A percentile compares a stretch with the other conserved stretches of the same genome.
Evolutionary conservation across 2,888 invertebrate species (phyloP).

Genomic region (Mesorhabditis sp.): DNA sequence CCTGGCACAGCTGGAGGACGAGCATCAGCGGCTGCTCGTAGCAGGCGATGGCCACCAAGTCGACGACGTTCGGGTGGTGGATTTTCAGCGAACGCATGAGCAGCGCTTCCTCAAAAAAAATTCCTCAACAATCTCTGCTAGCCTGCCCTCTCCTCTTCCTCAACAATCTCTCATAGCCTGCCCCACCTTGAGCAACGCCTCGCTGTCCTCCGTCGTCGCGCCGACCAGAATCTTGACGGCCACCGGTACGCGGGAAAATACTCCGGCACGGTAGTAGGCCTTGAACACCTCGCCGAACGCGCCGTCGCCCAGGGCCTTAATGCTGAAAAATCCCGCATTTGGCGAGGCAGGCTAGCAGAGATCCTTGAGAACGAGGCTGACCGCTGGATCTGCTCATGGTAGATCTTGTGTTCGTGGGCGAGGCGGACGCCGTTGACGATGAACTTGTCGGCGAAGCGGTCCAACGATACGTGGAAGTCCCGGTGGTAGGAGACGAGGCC

Average conservation of each 20-base stretch:
- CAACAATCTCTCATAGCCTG: neutral
- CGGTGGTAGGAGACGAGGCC: neutral
- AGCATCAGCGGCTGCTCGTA: neutral
- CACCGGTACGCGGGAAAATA: neutral
- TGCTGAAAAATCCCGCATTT: neutral
- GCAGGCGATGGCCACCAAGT: slow-evolving; percentile 1
- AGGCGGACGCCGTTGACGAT: neutral
- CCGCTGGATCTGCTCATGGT: neutral
- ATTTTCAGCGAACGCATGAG: neutral
- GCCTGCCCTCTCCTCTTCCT: too few relatives aligned
- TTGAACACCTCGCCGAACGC: neutral
- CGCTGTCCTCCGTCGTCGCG: neutral
- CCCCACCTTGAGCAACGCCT: slow-evolving; percentile 1
- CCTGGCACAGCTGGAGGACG: neutral
- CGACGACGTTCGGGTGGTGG: neutral
- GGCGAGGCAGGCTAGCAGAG: too few relatives aligned
- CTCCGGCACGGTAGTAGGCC: slow-evolving; percentile 3
- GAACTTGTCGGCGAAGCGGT: neutral
- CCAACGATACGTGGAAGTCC: neutral
- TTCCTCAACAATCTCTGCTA: too few relatives aligned
- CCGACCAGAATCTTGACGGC: slow-evolving; percentile 1
- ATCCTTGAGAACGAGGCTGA: neutral
- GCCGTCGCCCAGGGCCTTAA: neutral
- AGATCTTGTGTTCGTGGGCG: neutral
- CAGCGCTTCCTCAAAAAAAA: neutral